Evolutionary conservation across 1,140 invertebrate genomes (phyloP).

Genomic region (Arion vulgaris): DNA sequence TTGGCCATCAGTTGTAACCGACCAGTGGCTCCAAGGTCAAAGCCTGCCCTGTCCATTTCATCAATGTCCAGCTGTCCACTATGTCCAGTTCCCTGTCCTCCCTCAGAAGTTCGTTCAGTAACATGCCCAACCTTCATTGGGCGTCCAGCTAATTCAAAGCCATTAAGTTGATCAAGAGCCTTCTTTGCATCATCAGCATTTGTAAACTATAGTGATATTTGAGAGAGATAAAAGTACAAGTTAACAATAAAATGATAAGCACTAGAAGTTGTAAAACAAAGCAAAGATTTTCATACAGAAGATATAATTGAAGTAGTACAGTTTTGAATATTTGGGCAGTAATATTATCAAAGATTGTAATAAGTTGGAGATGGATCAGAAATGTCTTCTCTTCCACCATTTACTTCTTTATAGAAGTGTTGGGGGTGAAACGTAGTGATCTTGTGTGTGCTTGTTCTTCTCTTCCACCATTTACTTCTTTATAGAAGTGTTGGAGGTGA

Average conservation of each 20-base stretch:
- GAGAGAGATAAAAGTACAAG: neutral
- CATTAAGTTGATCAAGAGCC: slow-evolving; percentile 98
- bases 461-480: too few relatives aligned
- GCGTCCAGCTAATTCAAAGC: slow-evolving; percentile 97
- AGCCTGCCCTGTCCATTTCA: slow-evolving; percentile 94
- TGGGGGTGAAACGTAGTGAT: too few relatives aligned
- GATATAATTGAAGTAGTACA: too few relatives aligned
- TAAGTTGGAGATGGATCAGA: too few relatives aligned
- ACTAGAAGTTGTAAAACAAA: neutral
- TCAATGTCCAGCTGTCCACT: slow-evolving; percentile 89
- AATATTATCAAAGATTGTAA: too few relatives aligned
- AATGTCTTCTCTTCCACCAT: too few relatives aligned
- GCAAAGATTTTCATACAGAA: neutral
- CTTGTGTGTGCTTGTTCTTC: too few relatives aligned
- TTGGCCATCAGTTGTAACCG: slow-evolving; percentile 98
- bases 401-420: too few relatives aligned
- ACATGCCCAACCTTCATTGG: slow-evolving; percentile 99
- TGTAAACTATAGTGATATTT: slow-evolving; percentile 82
- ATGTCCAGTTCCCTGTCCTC: slow-evolving; percentile 54
- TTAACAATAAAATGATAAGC: neutral
- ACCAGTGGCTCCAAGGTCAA: slow-evolving; percentile 97
- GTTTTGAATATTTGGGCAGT: too few relatives aligned
- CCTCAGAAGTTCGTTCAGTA: slow-evolving; percentile 87
- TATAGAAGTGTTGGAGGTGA: too few relatives aligned
- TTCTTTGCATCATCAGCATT: slow-evolving; percentile 99